Evolutionary conservation across 1,140 invertebrate genomes (phyloP).

Genomic region (Lordiphosa stackelbergi): DNA sequence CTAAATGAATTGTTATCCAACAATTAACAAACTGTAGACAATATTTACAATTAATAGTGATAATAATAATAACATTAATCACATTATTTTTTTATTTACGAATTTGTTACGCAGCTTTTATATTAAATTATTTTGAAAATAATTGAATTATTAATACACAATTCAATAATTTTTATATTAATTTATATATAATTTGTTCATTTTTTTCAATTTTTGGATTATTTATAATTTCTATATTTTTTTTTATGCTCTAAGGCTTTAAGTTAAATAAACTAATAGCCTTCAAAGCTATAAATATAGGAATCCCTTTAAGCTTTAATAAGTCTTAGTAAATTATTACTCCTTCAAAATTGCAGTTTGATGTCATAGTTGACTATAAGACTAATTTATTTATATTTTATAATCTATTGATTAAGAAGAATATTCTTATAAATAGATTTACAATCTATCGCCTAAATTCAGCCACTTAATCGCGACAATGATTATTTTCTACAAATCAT

Average conservation of each 20-base stretch:
- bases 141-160: constrained; percentile 54
- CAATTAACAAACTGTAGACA: constrained; percentile 75
- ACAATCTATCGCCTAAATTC: constrained; percentile 79
- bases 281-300: constrained; percentile 80
- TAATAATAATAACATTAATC: constrained; percentile 78
- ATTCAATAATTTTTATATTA: constrained; percentile 36
- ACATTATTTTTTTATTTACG: constrained; percentile 78
- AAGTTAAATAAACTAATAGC: constrained; percentile 80
- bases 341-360: constrained; percentile 80
- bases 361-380: constrained; percentile 79
- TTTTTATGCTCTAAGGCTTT: constrained; percentile 78
- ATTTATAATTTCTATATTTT: constrained; percentile 70
- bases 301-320: constrained; percentile 77
- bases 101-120: constrained; percentile 75
- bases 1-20: constrained; percentile 79
- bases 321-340: constrained; percentile 33
- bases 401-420: constrained; percentile 74
- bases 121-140: constrained; percentile 76
- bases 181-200: constrained; percentile 71
- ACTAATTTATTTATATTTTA: constrained; percentile 31
- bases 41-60: constrained; percentile 70
- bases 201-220: constrained; percentile 66
- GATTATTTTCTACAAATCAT: constrained; percentile 85
- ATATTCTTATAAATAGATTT: constrained; percentile 79
- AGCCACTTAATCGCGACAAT: constrained; percentile 80